Evolutionary conservation across 2,113 vertebrate species (phyloP).

Genomic region (Laticauda laticaudata): DNA sequence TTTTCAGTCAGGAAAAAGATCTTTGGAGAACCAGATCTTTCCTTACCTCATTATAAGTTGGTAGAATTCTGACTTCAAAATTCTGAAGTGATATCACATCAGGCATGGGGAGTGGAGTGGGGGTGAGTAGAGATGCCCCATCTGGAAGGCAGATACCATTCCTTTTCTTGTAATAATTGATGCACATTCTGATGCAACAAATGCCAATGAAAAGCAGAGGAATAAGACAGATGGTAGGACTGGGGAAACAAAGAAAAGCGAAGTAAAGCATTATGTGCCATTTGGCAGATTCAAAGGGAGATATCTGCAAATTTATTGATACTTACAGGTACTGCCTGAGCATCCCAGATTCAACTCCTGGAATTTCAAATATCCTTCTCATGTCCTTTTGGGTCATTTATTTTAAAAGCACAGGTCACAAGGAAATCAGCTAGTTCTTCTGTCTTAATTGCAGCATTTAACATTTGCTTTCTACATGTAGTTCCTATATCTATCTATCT

Average conservation of each 20-base stretch:
- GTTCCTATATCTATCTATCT: not conserved
- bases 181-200: not conserved
- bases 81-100: not conserved
- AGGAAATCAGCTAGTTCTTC: not conserved
- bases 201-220: not conserved
- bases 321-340: not conserved
- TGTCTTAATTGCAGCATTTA: not conserved
- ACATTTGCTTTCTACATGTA: not conserved
- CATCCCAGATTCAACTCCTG: not conserved
- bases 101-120: rapidly evolving
- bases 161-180: not conserved
- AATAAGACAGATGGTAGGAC: not conserved
- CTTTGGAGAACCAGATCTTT: not conserved
- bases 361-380: not conserved
- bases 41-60: not conserved
- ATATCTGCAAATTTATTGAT: not conserved
- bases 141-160: rapidly evolving
- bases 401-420: not conserved
- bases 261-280: not conserved
- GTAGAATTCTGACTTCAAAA: not conserved
- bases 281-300: not conserved
- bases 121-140: not conserved
- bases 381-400: not conserved
- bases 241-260: not conserved
- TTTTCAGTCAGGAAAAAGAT: not conserved